These are phyloP conservation scores for Tachysurus fulvidraco DNA, from an alignment of 2,113 vertebrate genomes.

Conservation along the genomic window DNA sequence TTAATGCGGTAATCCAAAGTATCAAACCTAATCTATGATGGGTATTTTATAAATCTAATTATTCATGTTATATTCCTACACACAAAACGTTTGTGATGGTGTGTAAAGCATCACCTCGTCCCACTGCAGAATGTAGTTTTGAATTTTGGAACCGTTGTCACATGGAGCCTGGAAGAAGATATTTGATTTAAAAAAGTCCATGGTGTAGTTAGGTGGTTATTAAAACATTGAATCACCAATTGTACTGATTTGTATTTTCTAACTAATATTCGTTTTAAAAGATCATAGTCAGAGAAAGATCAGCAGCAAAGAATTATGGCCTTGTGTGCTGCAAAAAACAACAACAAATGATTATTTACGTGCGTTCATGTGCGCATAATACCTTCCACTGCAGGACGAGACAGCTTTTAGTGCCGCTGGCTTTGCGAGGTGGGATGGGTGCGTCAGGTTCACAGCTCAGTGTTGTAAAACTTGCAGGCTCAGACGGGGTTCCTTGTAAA, in stretches of 20 bases:
- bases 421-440: constrained; percentile 87
- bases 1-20: not conserved
- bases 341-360: too few species aligned
- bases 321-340: not conserved
- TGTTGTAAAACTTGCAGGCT: constrained; percentile 89
- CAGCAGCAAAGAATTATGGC: not conserved
- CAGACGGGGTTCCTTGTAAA: constrained; percentile 86
- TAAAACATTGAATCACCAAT: not conserved
- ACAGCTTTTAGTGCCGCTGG: constrained; percentile 90
- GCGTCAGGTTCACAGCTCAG: constrained; percentile 88
- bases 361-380: not conserved
- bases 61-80: not conserved
- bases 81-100: not conserved
- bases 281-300: not conserved
- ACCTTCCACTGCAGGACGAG: constrained; percentile 95
- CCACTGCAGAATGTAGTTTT: constrained; percentile 92
- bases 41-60: not conserved
- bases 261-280: not conserved
- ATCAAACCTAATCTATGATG: not conserved
- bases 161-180: constrained; percentile 80
- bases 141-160: constrained; percentile 97
- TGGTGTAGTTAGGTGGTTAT: not conserved
- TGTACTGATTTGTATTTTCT: not conserved
- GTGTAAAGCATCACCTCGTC: constrained; percentile 80
- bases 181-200: not conserved